Evolutionary conservation across 2,888 invertebrate species (phyloP), one percentile per base, ranked within the genome.

Genomic region (Timema cristinae): DNA sequence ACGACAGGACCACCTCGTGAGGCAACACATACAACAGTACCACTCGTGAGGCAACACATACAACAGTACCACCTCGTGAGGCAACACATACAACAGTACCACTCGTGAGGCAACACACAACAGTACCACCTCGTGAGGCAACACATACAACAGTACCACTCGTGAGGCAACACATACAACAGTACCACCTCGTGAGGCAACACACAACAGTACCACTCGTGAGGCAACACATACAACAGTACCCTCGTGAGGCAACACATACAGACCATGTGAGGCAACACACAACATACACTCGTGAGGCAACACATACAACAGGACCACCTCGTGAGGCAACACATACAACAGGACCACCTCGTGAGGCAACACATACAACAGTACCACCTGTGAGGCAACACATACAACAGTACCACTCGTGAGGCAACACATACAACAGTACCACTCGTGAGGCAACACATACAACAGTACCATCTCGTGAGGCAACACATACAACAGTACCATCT

Each of bases 281-380:
- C n/a, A n/a, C n/a, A n/a, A n/a, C n/a, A n/a, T n/a, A n/a, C 32
- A 32, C 32, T 32, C 32, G 1, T 32, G 32, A 32, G 32, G 32
- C 32, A 32, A 32, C 32, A 32, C 1, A 32, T 32, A 32, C 4
- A 32, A 32, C 32, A 32, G 32, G 4, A n/a, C 32, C 32, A 32
- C 32, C 32, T 32, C 32, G 1, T 32, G 32, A 32, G 32, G 32
- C 32, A 32, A 32, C 32, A 32, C 1, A 32, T 32, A 32, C 32
- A 32, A 32, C 32, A 32, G 32, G 1, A 32, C 99, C 99, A 99
- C 5, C 89, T 89, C 86, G 98, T 98, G 32, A 99, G 86, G 81
- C 98, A 98, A 82, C 93, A 94, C 82, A 73, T 83, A 84, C 70
- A 11, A 68, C 13, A 15, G 51, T 15, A 32, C 32, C 8, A 8